Base-by-base conservation (phyloP, 2,113 vertebrate species). In the Gambusia affinis region DNA sequence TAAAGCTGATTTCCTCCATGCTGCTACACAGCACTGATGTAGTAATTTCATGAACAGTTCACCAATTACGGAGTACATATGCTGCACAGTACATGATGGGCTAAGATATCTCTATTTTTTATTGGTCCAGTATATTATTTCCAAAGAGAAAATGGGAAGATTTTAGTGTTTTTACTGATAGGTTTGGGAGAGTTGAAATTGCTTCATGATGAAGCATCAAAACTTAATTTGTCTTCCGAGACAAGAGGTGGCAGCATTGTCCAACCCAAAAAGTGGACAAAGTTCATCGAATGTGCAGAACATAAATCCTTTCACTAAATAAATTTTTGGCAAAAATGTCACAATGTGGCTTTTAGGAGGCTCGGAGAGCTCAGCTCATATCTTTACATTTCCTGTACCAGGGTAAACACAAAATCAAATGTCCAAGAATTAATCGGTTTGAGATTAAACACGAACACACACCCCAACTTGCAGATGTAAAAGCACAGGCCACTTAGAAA, bases 241-340 rank as follows among this genome's bases (percentile, higher is more conserved):
- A 74, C 89, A 91, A 76, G 64, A 90, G 81, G 83, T 88, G 88
- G 90, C 86, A 88, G 86, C 76, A 88, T 91, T 83, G 85, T 60
- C 76, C 75, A 85, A 78, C 63, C 1, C 61, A 80, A 72, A 30
- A 76, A 19, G 11, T 67, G n/a, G 76, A 60, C 14, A 71, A 15
- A 31, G 31, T 42, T 60, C 30, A 42, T 27, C 17, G 5, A 61
- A 42, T 12, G 1, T 1, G 30, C 12, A 8, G 4, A 17, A 75
- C 22, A 63, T 35, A 27, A 24, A 60, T 24, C 17, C 11, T 22
- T 11, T 31, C 33, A 27, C 27, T 70, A 11, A n/a, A 19, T 35
- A n/a, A 27, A 14, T 70, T 57, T 14, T 7, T 47, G 5, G 22
- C 4, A 35, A 24, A 47, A 30, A 47, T 14, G 0, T 4, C 8